Conservation (phyloP, 2,113 vertebrate genomes). For the Garra rufa region DNA sequence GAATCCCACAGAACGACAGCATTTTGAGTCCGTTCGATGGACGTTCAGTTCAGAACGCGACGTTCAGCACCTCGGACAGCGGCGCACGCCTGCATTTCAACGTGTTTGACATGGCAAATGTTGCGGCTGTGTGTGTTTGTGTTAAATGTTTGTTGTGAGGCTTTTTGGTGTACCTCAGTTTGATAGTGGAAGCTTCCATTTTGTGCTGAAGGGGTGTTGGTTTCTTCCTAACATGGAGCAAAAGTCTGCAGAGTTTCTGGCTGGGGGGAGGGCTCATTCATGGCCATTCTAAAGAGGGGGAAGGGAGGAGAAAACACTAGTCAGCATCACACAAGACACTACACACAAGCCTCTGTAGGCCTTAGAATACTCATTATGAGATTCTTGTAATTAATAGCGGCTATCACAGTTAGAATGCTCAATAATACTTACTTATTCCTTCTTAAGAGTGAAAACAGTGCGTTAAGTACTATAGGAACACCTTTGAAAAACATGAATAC, state of each 20-base stretch:
- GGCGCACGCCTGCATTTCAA: slow-evolving; percentile 55
- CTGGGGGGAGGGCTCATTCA: slow-evolving; percentile 90
- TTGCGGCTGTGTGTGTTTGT: background rate
- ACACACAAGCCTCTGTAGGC: slow-evolving; percentile 13
- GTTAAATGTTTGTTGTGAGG: slow-evolving; percentile 55
- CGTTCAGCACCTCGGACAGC: slow-evolving; percentile 78
- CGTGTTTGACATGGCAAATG: slow-evolving; percentile 37
- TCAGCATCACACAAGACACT: slow-evolving; percentile 82
- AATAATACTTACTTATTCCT: background rate
- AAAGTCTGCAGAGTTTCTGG: slow-evolving; percentile 93
- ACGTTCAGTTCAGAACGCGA: slow-evolving; percentile 74
- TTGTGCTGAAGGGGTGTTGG: slow-evolving; percentile 84
- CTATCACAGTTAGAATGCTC: background rate
- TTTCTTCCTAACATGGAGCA: slow-evolving; percentile 86
- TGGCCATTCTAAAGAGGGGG: slow-evolving; percentile 78
- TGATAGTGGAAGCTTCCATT: slow-evolving; percentile 98
- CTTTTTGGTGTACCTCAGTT: slow-evolving; percentile 77
- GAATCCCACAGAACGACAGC: background rate
- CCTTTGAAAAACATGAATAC: background rate
- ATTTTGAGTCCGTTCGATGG: slow-evolving; percentile 56
- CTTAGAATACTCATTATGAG: background rate
- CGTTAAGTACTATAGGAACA: background rate
- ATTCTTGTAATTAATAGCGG: background rate
- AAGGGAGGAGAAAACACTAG: slow-evolving; percentile 77
- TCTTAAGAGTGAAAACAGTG: background rate